phyloP scores from a whole-genome alignment of 1,140 invertebrate genomes.

The Leptinotarsa defecta region DNA sequence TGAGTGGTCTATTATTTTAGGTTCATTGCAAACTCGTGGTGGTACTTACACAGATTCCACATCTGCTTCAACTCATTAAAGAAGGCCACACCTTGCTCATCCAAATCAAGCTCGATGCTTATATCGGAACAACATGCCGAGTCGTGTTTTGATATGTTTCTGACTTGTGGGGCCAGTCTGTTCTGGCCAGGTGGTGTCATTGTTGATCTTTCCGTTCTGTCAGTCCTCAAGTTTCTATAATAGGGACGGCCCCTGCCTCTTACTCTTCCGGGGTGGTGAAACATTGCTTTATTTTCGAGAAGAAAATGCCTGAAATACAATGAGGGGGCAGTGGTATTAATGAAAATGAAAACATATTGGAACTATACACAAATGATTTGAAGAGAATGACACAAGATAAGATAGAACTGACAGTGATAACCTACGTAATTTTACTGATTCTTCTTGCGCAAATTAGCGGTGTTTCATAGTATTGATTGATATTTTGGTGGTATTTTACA shows the following conservation, averaged over 20 bases:
- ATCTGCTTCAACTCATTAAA: slow-evolving; percentile 41
- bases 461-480: no score
- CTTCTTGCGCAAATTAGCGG: no score
- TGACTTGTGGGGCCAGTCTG: neutral
- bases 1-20: no score
- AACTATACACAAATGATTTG: no score
- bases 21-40: neutral
- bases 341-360: no score
- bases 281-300: slow-evolving; percentile 11
- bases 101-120: slow-evolving; percentile 40
- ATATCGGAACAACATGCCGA: slow-evolving; percentile 44
- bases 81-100: slow-evolving; percentile 34
- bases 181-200: neutral
- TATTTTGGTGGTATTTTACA: no score
- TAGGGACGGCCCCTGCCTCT: slow-evolving; percentile 20
- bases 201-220: neutral
- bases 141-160: slow-evolving; percentile 46
- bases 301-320: neutral
- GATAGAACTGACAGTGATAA: no score
- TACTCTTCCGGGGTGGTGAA: slow-evolving; percentile 19
- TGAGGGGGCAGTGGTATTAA: no score
- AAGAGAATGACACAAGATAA: no score
- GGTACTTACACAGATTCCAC: slow-evolving; percentile 42
- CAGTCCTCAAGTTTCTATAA: slow-evolving; percentile 4
- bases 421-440: no score